Evolutionary conservation across 2,113 vertebrate genomes (phyloP), one percentile per base, ranked within the genome.

Genomic region (Limnothrissa miodon): DNA sequence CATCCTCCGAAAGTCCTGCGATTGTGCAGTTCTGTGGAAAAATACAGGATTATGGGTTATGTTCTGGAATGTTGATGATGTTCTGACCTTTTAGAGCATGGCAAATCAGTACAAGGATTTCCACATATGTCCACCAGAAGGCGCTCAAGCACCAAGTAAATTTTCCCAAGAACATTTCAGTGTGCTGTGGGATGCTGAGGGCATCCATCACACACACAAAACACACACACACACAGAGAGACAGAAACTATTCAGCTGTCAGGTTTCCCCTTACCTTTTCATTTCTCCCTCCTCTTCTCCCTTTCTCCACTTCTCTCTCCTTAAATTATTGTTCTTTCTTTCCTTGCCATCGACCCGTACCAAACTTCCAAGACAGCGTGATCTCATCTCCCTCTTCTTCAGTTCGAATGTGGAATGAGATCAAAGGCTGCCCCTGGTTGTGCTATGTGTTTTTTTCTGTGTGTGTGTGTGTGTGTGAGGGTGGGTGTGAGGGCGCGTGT

Each of bases 1-100:
- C 59, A 66, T 15, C 59, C 59, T 66, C 59, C 59, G 13, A 66
- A 29, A 29, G 59, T 66, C 25, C 11, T 66, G 59, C 1, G 29
- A 59, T 59, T 59, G 56, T 4, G 56, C 56, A 59, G 21, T 59
- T 59, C 56, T 59, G 56, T 59, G n/a, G 25, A 66, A 66, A 66
- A 33, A 66, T 29, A 66, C 25, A 66, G 25, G 59, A 66, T 66
- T 66, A 66, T 66, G 59, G 29, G 59, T 25, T 66, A 33, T 66
- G 59, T 25, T 66, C 59, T 33, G 59, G 59, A 66, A 66, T 66
- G 59, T 66, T 66, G 59, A 66, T 66, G 59, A 66, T 25, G 59
- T 66, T 66, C 59, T 66, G 59, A 66, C 59, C 59, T 66, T 66
- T 66, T 1, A 66, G 25, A 66, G 59, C 25, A 2, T 33, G 11